These are phyloP conservation scores for Bufo bufo DNA, from an alignment of 2,113 vertebrate genomes.

Conservation along the genomic window DNA sequence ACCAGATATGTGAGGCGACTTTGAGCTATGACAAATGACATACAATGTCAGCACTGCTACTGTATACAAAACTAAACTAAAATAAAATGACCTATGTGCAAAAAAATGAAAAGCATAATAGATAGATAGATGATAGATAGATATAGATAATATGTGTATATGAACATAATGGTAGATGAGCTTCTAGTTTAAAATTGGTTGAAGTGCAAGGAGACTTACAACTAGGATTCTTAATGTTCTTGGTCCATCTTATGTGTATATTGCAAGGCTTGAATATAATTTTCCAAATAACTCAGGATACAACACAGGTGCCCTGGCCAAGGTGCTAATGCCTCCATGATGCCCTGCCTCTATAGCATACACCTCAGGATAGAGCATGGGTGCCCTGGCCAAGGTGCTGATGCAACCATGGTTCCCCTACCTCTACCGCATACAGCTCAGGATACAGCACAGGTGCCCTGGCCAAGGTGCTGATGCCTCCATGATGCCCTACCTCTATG, in stretches of 20 bases:
- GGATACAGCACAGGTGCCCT: no score
- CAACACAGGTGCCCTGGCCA: conserved; percentile 66
- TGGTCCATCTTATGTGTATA: not conserved
- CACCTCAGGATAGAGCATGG: not conserved
- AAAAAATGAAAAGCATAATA: not conserved
- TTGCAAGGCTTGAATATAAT: not conserved
- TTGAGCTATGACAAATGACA: not conserved
- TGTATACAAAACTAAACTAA: not conserved
- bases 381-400: conserved; percentile 66
- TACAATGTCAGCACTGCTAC: not conserved
- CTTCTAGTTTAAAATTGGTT: not conserved
- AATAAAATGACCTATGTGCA: not conserved
- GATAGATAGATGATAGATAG: no score
- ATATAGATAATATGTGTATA: not conserved
- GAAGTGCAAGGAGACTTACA: not conserved
- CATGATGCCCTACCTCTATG: no score
- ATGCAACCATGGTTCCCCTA: no score
- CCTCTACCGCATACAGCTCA: not conserved
- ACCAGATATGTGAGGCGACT: not conserved
- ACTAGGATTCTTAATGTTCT: not conserved
- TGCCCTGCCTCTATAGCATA: no score
- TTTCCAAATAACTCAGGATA: not conserved
- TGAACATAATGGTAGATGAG: not conserved
- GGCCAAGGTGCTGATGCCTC: no score
- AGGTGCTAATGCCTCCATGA: no score